Base-by-base conservation (phyloP, 1,140 invertebrate species). In the Bombus fervidus region DNA sequence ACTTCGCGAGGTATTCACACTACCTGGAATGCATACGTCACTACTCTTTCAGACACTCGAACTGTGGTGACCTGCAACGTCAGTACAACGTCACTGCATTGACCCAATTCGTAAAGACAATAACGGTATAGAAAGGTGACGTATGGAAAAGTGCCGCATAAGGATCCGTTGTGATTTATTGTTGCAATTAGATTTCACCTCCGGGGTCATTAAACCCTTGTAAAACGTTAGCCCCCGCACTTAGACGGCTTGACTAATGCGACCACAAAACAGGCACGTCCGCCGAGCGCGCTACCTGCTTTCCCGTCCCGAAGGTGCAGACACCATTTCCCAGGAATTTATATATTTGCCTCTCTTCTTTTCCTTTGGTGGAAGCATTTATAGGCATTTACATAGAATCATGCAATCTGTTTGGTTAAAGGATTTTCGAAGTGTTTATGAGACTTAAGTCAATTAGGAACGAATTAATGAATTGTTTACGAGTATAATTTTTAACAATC, bases 151-250 rank as follows among this genome's bases (percentile, higher is more conserved):
- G 1, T 71, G n/a, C 18, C 37, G 66, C 18, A 74, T 85, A 81
- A 91, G 89, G 88, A 89, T 90, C 91, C 91, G 91, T 93, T 89
- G 91, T 91, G 94, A 95, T 95, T 95, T 95, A 95, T 95, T 93
- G 93, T 89, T 86, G 93, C 93, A 95, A 95, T 95, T 95, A 94
- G 93, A 94, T 94, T 94, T 93, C 94, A 94, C 93, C 93, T 95
- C 91, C 78, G 91, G 91, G 93, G 92, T 91, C 92, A 95, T 95
- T 94, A 95, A 95, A 94, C 93, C 93, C 93, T 95, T 93, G 93
- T 94, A 94, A 95, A 94, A 94, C 90, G 91, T 92, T 92, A 92
- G 92, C 92, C 90, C 92, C 72, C 68, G 62, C 53, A 93, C 88
- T 43, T 22, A 90, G 91, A 93, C 93, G 91, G 91, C 83, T 91